Evolutionary conservation across 2,888 invertebrate genomes (phyloP), one percentile per base, ranked within the genome.

Genomic region (Cheilosia vernalis): DNA sequence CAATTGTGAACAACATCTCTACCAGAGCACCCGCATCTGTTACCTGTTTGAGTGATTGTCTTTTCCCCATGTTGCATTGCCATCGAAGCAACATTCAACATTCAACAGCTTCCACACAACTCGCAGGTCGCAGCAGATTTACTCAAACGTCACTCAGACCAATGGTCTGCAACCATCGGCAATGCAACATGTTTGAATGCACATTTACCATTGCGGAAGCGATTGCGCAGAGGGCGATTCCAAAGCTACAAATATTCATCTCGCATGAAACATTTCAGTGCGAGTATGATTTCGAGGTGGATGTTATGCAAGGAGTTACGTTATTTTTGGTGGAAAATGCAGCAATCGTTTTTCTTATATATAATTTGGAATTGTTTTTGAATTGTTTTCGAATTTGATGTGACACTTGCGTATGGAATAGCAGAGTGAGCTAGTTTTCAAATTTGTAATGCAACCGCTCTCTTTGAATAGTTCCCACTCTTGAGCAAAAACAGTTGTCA

Each of bases 41-140:
- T 30, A 15, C 7, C 19, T 9, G 42, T 30, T 51, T 67, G 76
- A 78, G 63, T 49, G n/a, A 6, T 27, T 72, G 44, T 24, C 40
- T 30, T 17, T 51, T 63, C 61, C 24, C 49, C 44, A 69, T 53
- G 78, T 78, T 78, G 78, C 78, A 78, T 21, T 1, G 4, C 30
- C 56, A 51, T 33, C 5, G 4, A 44, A 40, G n/a, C n/a, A n/a
- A n/a, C n/a, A n/a, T n/a, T n/a, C 66, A 42, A 44, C 55, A 51
- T 7, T n/a, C 15, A 61, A 44, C 44, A 21, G 1, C 13, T 67
- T 60, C 77, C 53, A 69, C 69, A 53, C 21, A 61, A 60, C 60
- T 53, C 24, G n/a, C n/a, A n/a, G n/a, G n/a, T n/a, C n/a, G n/a
- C n/a, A n/a, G 17, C 60, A 5, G 61, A 47, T 27, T 15, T 24